A percentile compares a stretch with the other conserved stretches of the same genome.
phyloP scores from a whole-genome alignment of 2,888 invertebrate genomes.

The Abrostola tripartita region DNA sequence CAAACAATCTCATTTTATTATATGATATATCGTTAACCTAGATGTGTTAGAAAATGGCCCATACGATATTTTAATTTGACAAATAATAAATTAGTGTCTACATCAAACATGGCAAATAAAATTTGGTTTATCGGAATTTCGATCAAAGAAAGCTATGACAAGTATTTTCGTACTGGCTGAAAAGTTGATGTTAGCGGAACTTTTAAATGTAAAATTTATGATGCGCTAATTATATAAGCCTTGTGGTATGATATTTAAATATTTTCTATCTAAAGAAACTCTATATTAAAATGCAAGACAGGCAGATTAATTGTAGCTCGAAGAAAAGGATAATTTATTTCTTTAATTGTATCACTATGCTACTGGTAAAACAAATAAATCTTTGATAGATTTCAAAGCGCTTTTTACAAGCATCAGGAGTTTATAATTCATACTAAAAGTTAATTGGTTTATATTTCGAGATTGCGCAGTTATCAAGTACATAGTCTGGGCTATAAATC shows the following conservation, averaged over 20 bases:
- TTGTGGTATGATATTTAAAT: not conserved
- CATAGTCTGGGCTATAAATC: slow-evolving; percentile 24
- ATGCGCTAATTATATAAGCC: not conserved
- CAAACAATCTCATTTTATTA: slow-evolving; percentile 23
- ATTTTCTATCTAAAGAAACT: not conserved
- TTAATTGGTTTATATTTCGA: slow-evolving; percentile 28
- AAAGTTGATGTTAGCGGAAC: slow-evolving; percentile 19
- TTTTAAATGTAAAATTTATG: slow-evolving; percentile 13
- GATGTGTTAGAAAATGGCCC: slow-evolving; percentile 19
- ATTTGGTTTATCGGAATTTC: slow-evolving; percentile 22
- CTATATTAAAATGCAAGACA: not conserved
- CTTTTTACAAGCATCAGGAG: slow-evolving; percentile 2
- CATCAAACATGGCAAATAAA: slow-evolving; percentile 26
- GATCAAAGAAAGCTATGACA: slow-evolving; percentile 36
- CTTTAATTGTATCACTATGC: not conserved
- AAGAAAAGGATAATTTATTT: slow-evolving; percentile 5
- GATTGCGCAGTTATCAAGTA: slow-evolving; percentile 45
- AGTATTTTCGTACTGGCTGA: slow-evolving; percentile 4
- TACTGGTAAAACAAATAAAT: slow-evolving; percentile 8
- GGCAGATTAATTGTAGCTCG: not conserved
- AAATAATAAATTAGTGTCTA: slow-evolving; percentile 21
- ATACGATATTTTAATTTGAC: slow-evolving; percentile 3
- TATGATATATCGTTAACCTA: slow-evolving; percentile 41
- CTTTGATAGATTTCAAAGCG: slow-evolving; percentile 6
- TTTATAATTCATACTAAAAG: slow-evolving; percentile 13